phyloP scores from a whole-genome alignment of 2,797 vertebrate genomes.

The Xiphophorus birchmanni region DNA sequence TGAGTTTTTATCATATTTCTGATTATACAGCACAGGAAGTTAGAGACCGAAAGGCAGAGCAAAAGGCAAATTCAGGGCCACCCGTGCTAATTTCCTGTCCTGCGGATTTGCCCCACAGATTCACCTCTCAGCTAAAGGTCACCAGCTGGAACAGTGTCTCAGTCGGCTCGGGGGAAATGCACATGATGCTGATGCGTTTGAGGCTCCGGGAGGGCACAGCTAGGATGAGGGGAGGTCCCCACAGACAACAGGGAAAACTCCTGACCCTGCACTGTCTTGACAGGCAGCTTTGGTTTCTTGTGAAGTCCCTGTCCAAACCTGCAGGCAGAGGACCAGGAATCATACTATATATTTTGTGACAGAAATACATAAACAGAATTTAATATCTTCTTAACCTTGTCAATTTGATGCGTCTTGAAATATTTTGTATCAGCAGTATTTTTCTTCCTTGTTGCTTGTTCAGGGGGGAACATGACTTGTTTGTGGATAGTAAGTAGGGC shows the following conservation, averaged over 20 bases:
- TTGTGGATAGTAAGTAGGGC: background rate
- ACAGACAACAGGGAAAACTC: slow-evolving; percentile 9
- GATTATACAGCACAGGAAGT: slow-evolving; percentile 4
- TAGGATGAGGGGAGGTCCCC: slow-evolving; percentile 27
- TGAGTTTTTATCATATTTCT: slow-evolving; percentile 24
- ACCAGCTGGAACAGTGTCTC: slow-evolving; percentile 35
- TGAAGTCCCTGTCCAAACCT: slow-evolving; percentile 24
- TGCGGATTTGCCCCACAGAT: slow-evolving; percentile 17
- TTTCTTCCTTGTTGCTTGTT: slow-evolving; percentile 15
- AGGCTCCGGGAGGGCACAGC: slow-evolving; percentile 16
- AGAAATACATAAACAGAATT: slow-evolving; percentile 16
- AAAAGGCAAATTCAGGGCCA: slow-evolving; percentile 9
- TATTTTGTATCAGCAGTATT: background rate
- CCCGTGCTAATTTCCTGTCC: slow-evolving; percentile 1
- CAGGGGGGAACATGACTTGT: background rate
- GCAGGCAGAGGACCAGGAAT: slow-evolving; percentile 18
- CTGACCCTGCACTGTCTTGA: slow-evolving; percentile 28
- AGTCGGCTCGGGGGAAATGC: slow-evolving; percentile 8
- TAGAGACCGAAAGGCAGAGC: slow-evolving; percentile 4
- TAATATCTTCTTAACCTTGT: slow-evolving; percentile 26
- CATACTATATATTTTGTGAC: slow-evolving; percentile 14
- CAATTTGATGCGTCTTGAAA: slow-evolving; percentile 11
- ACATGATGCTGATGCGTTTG: slow-evolving; percentile 36
- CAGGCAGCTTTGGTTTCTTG: slow-evolving; percentile 37
- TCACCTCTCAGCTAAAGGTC: slow-evolving; percentile 39